Conservation (phyloP, 2,113 vertebrate genomes). For the Numenius arquata region DNA sequence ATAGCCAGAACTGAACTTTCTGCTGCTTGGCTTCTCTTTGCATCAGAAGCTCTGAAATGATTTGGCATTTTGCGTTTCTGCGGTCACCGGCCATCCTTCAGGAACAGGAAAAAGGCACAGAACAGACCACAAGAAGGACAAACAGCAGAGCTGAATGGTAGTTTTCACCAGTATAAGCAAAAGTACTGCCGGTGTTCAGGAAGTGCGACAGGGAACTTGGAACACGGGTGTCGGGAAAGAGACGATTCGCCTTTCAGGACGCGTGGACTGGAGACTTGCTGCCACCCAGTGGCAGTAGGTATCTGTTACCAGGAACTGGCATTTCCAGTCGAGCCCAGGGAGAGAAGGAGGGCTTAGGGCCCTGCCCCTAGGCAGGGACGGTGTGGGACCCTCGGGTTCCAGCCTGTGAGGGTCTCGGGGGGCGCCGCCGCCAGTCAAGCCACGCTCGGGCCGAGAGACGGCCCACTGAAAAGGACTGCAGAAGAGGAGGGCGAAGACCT, state of each 20-base stretch:
- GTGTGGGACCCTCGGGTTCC: background rate
- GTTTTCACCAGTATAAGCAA: background rate
- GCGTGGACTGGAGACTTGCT: background rate
- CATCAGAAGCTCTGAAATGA: background rate
- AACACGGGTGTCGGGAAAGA: fast-evolving
- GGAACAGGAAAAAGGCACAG: background rate
- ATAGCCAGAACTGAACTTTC: background rate
- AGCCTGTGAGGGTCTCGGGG: fast-evolving
- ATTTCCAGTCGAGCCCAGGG: fast-evolving
- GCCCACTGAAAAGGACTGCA: background rate
- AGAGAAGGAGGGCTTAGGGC: too few species aligned
- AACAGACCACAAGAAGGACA: background rate
- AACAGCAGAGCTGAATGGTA: background rate
- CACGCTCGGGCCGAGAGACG: fast-evolving
- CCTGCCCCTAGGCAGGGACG: fast-evolving
- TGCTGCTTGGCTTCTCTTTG: background rate
- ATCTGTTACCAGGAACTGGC: fast-evolving
- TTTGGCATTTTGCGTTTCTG: background rate
- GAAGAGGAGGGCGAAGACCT: background rate
- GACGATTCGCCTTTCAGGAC: fast-evolving
- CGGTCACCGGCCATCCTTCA: background rate
- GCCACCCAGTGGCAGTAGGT: background rate
- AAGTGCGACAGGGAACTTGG: background rate
- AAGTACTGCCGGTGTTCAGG: background rate
- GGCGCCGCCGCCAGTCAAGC: fast-evolving